Base-by-base conservation (phyloP, 1,140 invertebrate species). In the Drosophila malerkotliana region DNA sequence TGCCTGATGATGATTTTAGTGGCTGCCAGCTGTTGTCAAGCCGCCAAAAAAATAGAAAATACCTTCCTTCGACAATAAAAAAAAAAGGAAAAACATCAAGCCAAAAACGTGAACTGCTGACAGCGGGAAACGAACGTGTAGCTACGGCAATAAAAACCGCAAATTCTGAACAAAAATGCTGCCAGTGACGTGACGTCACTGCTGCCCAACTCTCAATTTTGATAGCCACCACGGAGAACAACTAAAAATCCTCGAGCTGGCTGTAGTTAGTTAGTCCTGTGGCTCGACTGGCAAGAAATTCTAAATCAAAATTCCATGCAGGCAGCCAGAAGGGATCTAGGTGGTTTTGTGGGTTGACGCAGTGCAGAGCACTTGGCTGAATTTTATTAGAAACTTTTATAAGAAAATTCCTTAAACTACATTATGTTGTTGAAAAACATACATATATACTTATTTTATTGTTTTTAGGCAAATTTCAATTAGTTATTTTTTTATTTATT, bases 291-390 rank as follows among this genome's bases (percentile, higher is more conserved):
- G 72, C 72, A 76, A 68, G 72, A 81, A 87, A 87, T 71, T 78
- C 74, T 88, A 85, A 87, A 85, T 85, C 83, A 85, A 75, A 85
- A 85, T 85, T 87, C 61, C 55, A 63, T 32, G 64, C 74, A 49
- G 78, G 52, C 64, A 75, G 71, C 52, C 48, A 55, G 48, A 57
- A 76, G 64, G 55, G 56, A 72, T 66, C 45, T 49, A 71, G 67
- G 67, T 69, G 64, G 66, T 32, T 49, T 48, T 41, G 15, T 68
- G 41, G 34, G 60, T 44, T 64, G 51, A 15, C 4, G 21, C 44
- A 58, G 56, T 34, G 63, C n/a, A 32, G 5, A 49, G 6, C n/a
- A 4, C 12, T 28, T 28, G 32, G 32, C 32, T 2, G 3, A 37
- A 39, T 28, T 60, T 15, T 37, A 44, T 44, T 12, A 14, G 7